A percentile compares a stretch with the other conserved stretches of the same genome.
Conservation (phyloP, 2,113 vertebrate species). For the Romanogobio albipinnatus region DNA sequence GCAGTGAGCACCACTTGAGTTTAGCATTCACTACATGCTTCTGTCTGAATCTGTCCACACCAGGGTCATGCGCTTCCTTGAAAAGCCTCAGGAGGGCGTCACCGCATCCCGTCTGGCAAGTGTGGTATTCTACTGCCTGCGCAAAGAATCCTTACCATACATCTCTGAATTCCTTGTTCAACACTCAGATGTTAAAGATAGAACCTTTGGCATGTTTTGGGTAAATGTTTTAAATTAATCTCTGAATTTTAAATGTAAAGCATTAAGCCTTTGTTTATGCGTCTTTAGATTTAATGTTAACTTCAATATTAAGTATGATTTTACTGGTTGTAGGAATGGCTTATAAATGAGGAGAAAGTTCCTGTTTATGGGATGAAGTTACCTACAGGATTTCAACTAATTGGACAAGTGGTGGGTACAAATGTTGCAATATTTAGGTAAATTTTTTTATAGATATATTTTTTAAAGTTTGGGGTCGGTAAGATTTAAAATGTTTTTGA, state of each 20-base stretch:
- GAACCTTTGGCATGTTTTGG: slow-evolving; percentile 78
- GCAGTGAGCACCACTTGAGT: neutral
- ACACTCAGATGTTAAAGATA: slow-evolving; percentile 61
- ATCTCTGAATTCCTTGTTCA: slow-evolving; percentile 72
- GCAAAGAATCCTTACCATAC: slow-evolving; percentile 65
- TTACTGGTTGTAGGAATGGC: slow-evolving; percentile 74
- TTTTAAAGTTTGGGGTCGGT: neutral
- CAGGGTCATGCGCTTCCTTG: slow-evolving; percentile 77
- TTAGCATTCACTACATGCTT: neutral
- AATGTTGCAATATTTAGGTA: neutral
- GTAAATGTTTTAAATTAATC: slow-evolving; percentile 62
- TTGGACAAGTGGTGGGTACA: slow-evolving; percentile 83
- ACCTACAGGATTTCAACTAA: slow-evolving; percentile 83
- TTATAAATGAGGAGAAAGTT: slow-evolving; percentile 74
- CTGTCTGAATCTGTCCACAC: slow-evolving; percentile 16
- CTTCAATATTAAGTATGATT: neutral
- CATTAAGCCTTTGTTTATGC: neutral
- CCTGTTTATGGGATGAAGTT: slow-evolving; percentile 84
- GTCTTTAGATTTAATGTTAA: neutral
- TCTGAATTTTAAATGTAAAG: neutral
- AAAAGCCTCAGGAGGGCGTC: slow-evolving; percentile 74
- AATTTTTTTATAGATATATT: neutral
- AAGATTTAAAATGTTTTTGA: neutral
- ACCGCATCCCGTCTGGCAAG: slow-evolving; percentile 78
- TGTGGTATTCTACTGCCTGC: slow-evolving; percentile 83